Base-by-base conservation (phyloP, 2,888 invertebrate species). In the Drosophila mercatorum region DNA sequence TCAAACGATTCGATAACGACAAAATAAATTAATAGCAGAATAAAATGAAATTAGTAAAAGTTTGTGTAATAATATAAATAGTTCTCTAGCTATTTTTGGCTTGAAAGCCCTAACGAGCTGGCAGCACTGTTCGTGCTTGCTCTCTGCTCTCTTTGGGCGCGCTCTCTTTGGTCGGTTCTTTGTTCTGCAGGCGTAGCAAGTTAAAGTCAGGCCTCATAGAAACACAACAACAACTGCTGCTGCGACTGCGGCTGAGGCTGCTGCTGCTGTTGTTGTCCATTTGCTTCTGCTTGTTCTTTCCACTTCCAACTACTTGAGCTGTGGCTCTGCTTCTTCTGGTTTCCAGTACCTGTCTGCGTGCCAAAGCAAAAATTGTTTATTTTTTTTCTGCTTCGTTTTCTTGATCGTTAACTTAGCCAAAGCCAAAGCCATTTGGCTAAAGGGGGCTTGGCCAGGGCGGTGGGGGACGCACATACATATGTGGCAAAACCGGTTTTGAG, bases 401-500 rank as follows among this genome's bases (percentile, higher is more conserved):
- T 59, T 46, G 55, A 55, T 55, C 55, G 58, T 46, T 51, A 44
- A 46, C 56, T 63, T 60, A 72, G 72, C 68, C 70, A 65, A 67
- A 67, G 66, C 72, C 71, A 71, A 75, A 75, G 56, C 64, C 71
- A 72, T 70, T 77, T 75, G 75, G 63, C 61, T 67, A 53, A 63
- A 34, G 38, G 56, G 47, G 41, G 49, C 57, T 41, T 55, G 55
- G 31, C 26, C 11, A 40, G 53, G 38, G 34, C 1, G 34, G 34
- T 34, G 34, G 34, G 34, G 34, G 34, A 49, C 59, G 56, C 55
- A 51, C 34, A 28, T 49, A n/a, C 36, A 28, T 67, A 51, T 68
- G 60, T 56, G 52, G 51, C 41, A 34, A 75, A 87, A 84, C 84
- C 56, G 61, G 84, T 84, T 84, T 84, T 81, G 82, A 84, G 84